These are phyloP conservation scores for Microtus montanus DNA, from an alignment of 2,113 vertebrate genomes.

Conservation along the genomic window DNA sequence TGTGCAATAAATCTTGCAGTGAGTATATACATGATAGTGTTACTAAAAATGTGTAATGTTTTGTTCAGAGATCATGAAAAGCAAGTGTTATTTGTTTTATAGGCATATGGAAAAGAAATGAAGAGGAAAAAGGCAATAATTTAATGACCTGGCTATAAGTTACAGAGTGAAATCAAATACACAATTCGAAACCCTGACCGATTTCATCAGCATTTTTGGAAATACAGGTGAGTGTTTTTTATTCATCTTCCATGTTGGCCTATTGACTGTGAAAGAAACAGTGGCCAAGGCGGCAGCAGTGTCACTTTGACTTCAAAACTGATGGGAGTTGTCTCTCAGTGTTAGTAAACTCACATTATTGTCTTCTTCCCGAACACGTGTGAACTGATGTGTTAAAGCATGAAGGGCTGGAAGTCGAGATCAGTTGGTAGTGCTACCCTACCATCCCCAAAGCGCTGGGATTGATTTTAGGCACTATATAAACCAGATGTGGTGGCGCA, in stretches of 20 bases:
- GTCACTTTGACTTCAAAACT: not conserved
- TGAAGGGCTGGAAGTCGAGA: not conserved
- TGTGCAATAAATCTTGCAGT: not conserved
- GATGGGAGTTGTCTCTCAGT: conserved; percentile 7
- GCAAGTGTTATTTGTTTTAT: conserved; percentile 56
- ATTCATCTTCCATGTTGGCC: conserved; percentile 29
- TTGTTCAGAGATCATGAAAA: conserved; percentile 33
- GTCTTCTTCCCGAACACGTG: not conserved
- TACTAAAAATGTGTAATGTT: conserved; percentile 28
- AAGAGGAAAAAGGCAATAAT: conserved; percentile 60
- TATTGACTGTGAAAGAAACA: conserved; percentile 13
- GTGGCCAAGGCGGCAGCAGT: not conserved
- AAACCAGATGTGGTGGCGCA: not conserved
- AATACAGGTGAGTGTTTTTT: conserved; percentile 61
- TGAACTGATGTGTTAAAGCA: conserved; percentile 29
- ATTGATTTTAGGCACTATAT: not conserved
- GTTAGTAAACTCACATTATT: conserved; percentile 21
- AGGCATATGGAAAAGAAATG: conserved; percentile 69
- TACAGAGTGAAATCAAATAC: conserved; percentile 51
- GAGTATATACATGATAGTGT: not conserved
- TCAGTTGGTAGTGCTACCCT: not conserved
- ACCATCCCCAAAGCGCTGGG: not conserved
- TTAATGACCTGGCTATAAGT: conserved; percentile 33
- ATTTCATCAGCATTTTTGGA: conserved; percentile 50
- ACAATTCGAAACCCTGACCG: not conserved